Base-by-base conservation (phyloP, 2,888 invertebrate genomes). In the Macroteleia sp. region DNA sequence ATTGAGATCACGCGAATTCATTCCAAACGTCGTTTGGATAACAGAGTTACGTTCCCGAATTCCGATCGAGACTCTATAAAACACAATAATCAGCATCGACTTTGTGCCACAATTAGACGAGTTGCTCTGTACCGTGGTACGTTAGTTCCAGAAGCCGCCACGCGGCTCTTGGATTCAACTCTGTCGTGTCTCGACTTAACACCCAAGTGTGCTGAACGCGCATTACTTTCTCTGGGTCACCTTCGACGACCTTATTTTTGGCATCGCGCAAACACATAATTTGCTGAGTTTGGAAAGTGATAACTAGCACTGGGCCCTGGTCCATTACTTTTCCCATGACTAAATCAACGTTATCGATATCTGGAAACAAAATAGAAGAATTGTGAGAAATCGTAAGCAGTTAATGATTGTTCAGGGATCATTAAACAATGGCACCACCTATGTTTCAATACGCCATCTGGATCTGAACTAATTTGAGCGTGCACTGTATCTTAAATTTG, bases 291-390 rank as follows among this genome's bases (percentile, higher is more conserved):
- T 97, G 97, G 93, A 99, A 99, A 81, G 96, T 97, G 75, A 99
- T 96, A 46, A 99, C 96, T 80, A 99, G 92, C 2, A 99, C 98
- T 0, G 99, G 99, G 0, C 99, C 99, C 89, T 99, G 99, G 57
- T 99, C 99, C 97, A 99, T 98, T 88, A 99, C 97, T 92, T 99
- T 98, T 0, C 99, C 99, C 95, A 98, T 97, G 0, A 96, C 95
- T 76, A 99, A 92, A 89, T 98, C 98, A 1, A 98, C 96, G 88
- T 97, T 96, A 90, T 97, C 97, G 56, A 98, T 96, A 89, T 99
- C 99, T 86, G 93, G 94, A 32, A 28, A 14, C 48, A 14, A 54
- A 22, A 39, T 36, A 25, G n/a, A n/a, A n/a, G n/a, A n/a, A n/a
- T n/a, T n/a, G n/a, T n/a, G n/a, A n/a, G n/a, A n/a, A n/a, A n/a